phyloP scores from a whole-genome alignment of 2,888 invertebrate genomes.

The Orthosia gracilis region DNA sequence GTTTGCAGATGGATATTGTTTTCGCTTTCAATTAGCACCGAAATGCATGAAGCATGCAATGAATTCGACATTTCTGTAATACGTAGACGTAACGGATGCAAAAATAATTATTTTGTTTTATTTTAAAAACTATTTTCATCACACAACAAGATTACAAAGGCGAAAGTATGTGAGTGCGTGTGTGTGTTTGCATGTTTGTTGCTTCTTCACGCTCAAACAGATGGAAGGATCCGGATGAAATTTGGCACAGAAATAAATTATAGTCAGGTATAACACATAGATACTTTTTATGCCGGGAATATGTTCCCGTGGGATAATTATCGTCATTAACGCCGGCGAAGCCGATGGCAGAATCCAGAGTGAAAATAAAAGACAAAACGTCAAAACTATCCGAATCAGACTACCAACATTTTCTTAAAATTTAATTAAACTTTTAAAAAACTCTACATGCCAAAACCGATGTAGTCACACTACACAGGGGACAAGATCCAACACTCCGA shows the following conservation, averaged over 20 bases:
- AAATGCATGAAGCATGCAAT: neutral
- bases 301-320: too few relatives aligned
- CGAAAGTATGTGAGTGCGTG: too few relatives aligned
- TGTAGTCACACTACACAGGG: slow-evolving; percentile 70
- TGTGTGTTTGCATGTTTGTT: too few relatives aligned
- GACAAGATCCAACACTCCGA: slow-evolving; percentile 63
- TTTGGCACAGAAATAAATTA: too few relatives aligned
- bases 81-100: too few relatives aligned
- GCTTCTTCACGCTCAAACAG: too few relatives aligned
- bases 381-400: neutral
- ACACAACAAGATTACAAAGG: too few relatives aligned
- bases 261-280: too few relatives aligned
- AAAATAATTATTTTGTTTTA: neutral
- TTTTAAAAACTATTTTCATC: neutral
- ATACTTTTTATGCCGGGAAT: too few relatives aligned
- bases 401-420: neutral
- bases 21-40: neutral
- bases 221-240: too few relatives aligned
- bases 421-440: neutral
- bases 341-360: too few relatives aligned
- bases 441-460: slow-evolving; percentile 40
- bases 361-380: neutral
- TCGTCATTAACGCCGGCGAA: too few relatives aligned
- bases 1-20: neutral
- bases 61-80: neutral